Evolutionary conservation across 2,797 vertebrate species (phyloP).

Genomic region (Poeciliopsis infans): DNA sequence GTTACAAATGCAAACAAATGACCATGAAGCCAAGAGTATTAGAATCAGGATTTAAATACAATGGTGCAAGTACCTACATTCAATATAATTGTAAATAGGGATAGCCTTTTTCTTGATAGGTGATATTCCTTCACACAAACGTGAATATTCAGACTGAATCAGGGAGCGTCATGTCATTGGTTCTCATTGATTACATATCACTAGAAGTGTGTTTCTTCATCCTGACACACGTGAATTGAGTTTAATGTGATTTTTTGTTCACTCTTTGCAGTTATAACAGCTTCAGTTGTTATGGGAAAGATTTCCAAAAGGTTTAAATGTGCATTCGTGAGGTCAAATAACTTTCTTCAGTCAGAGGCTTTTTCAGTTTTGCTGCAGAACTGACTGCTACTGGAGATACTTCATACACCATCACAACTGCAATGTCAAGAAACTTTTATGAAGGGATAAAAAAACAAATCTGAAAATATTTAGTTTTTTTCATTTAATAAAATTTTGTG

Average conservation of each 20-base stretch:
- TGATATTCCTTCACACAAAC: background rate
- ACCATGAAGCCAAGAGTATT: conserved; percentile 29
- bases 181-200: background rate
- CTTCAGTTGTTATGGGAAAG: background rate
- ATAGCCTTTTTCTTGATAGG: conserved; percentile 37
- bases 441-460: too few species aligned
- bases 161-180: background rate
- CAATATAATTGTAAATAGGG: conserved; percentile 32
- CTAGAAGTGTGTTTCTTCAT: background rate
- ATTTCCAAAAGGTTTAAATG: background rate
- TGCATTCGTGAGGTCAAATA: background rate
- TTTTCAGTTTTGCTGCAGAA: background rate
- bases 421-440: background rate
- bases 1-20: background rate
- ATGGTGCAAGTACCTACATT: conserved; percentile 45
- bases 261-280: background rate
- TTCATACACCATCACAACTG: background rate
- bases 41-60: conserved; percentile 54
- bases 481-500: too few species aligned
- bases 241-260: background rate
- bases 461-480: too few species aligned
- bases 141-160: background rate
- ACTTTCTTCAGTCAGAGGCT: background rate
- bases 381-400: background rate
- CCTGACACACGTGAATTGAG: background rate